Evolutionary conservation across 2,797 vertebrate genomes (phyloP), one percentile per base, ranked within the genome.

Genomic region (Amphiprion clarkii): DNA sequence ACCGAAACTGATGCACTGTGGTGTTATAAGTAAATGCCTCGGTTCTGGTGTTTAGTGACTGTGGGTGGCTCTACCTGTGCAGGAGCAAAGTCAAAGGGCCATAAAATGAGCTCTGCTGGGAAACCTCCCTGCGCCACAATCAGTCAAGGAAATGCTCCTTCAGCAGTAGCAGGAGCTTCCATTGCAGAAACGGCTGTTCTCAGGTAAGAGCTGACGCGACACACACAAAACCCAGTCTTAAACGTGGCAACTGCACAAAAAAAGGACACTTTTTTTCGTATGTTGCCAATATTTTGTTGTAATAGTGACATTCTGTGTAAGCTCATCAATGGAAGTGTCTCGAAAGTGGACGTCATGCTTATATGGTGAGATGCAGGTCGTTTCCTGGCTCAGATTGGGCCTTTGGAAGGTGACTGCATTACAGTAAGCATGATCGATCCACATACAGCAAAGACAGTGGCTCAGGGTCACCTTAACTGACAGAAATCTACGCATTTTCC

Each of bases 21-120:
- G 27, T 62, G 2, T n/a, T 19, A 8, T 27, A 3, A 17, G 57
- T 27, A 12, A 25, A 2, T 12, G 10, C 5, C 16, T 13, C 0
- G 19, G 25, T 31, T 53, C 42, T 59, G n/a, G 36, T 39, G 25
- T 16, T 60, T 44, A 29, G 69, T 73, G 67, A 78, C 55, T 48
- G 36, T 72, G 71, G 74, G 73, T 77, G 83, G 78, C 69, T 91
- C 82, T 71, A 46, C 39, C 31, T 56, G 19, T 21, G 19, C 74
- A 81, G 85, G 95, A 87, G 83, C 94, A 95, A 95, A 96, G 95
- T 96, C 95, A 93, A 94, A 89, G 80, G 61, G 87, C 79, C 89
- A 94, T 95, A 95, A 95, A 95, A 6, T 6, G 31, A 73, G 79
- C 46, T 46, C 17, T 76, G 70, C 56, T 71, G 40, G 71, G 73